phyloP scores from a whole-genome alignment of 2,797 vertebrate genomes.

The Tapera naevia region DNA sequence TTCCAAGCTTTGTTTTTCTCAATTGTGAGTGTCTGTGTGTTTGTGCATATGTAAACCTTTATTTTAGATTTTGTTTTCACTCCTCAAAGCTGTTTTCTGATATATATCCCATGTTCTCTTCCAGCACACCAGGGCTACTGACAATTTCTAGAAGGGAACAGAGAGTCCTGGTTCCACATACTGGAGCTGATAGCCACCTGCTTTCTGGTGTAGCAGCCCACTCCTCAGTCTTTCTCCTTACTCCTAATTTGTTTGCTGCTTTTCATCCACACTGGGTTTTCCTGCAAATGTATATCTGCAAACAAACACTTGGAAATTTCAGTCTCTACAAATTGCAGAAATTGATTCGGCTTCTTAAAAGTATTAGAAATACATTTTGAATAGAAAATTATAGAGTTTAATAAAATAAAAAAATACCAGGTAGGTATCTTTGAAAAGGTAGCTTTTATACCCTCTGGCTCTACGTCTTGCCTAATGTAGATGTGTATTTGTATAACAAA shows the following conservation, averaged over 20 bases:
- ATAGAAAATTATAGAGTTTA: neutral
- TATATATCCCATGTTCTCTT: neutral
- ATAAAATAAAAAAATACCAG: neutral
- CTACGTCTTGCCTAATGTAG: neutral
- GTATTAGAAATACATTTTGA: neutral
- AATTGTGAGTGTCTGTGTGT: neutral
- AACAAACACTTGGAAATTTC: neutral
- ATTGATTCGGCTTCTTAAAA: neutral
- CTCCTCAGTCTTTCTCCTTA: neutral
- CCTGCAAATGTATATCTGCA: neutral
- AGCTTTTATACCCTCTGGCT: neutral
- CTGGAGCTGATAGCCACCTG: neutral
- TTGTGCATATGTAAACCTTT: neutral
- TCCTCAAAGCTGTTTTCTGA: neutral
- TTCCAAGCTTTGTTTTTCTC: neutral
- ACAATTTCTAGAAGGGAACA: neutral
- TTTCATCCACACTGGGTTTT: neutral
- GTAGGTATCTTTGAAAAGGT: neutral
- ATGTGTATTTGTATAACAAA: neutral
- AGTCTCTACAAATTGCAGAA: neutral
- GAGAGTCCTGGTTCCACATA: neutral
- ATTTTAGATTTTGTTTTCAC: neutral
- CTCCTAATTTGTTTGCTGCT: neutral
- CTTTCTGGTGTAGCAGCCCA: neutral
- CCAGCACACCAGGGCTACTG: neutral